Evolutionary conservation across 1,140 invertebrate species (phyloP), one percentile per base, ranked within the genome.

Genomic region (Cyphomyrmex costatus): DNA sequence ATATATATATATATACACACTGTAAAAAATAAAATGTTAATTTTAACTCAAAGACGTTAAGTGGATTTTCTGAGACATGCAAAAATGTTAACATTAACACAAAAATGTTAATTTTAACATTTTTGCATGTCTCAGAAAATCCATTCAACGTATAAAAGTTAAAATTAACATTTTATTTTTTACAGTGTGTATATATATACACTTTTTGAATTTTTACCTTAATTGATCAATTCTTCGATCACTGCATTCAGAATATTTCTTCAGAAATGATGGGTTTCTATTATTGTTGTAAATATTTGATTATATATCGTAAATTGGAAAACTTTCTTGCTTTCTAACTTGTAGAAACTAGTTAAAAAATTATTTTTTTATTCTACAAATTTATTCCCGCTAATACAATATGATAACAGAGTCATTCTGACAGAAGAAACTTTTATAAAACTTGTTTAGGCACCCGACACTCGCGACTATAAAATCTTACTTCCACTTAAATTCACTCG

Each of bases 401-500:
- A 5, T 27, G 51, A 73, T 82, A 82, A 80, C 51, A 21, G 49
- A 58, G 36, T 73, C 68, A 21, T 70, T 42, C 3, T 12, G 36
- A 33, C 8, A 10, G 51, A 53, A 33, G 49, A 60, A 82, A 71
- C 79, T 82, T 82, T 82, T 73, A 60, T 60, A 82, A 42, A 73
- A 71, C 66, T 82, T 73, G 53, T 60, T 82, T 82, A 73, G 79
- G 16, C 53, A 56, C 46, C 56, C 77, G 30, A 53, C 63, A 70
- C 66, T 30, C 33, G 53, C 14, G 53, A 60, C 66, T 73, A 46
- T 33, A 82, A 82, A 73, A 73, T 83, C 68, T 83, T 53, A 68
- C 53, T 83, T 61, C 68, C 68, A 56, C 79, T 83, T 60, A 83
- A 83, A 83, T 83, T 83, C 53, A 60, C 61, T 79, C 61, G 79